Percentiles rank a stretch among this genome's conserved stretches.
Conservation (phyloP, 1,140 invertebrate species). For the Ceratoteleas bidentatus region DNA sequence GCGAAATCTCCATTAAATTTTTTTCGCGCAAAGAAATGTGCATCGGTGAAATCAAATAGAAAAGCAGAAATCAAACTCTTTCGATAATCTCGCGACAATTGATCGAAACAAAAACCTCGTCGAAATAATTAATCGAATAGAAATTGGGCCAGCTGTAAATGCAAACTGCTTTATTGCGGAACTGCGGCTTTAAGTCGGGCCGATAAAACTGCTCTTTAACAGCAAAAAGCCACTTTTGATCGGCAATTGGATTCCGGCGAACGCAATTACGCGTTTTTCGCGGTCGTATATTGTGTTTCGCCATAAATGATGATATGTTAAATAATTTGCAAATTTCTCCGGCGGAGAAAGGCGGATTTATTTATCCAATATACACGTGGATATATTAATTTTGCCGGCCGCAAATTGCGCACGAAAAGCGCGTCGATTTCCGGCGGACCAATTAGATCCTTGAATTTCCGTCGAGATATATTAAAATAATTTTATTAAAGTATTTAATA, state of each 20-base stretch:
- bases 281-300: slow-evolving; percentile 23
- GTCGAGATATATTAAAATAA: no score
- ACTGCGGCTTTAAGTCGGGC: not conserved
- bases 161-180: slow-evolving; percentile 17
- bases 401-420: slow-evolving; percentile 7
- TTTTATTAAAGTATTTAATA: no score
- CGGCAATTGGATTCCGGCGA: slow-evolving; percentile 25
- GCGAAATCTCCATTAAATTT: no score
- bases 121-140: no score
- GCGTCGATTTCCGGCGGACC: not conserved
- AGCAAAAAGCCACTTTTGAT: slow-evolving; percentile 1
- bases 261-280: slow-evolving; percentile 22
- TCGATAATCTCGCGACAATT: no score
- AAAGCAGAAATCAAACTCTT: not conserved
- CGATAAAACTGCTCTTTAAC: not conserved
- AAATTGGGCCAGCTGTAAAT: slow-evolving; percentile 31
- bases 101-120: slow-evolving; percentile 2
- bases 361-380: slow-evolving; percentile 39
- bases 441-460: no score
- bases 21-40: no score
- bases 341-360: slow-evolving; percentile 41
- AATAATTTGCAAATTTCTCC: slow-evolving; percentile 47
- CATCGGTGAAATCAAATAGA: not conserved
- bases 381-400: slow-evolving; percentile 20
- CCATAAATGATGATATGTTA: slow-evolving; percentile 18